Evolutionary conservation across 1,140 invertebrate genomes (phyloP), one percentile per base, ranked within the genome.

Genomic region (Neoseiulus cucumeris): DNA sequence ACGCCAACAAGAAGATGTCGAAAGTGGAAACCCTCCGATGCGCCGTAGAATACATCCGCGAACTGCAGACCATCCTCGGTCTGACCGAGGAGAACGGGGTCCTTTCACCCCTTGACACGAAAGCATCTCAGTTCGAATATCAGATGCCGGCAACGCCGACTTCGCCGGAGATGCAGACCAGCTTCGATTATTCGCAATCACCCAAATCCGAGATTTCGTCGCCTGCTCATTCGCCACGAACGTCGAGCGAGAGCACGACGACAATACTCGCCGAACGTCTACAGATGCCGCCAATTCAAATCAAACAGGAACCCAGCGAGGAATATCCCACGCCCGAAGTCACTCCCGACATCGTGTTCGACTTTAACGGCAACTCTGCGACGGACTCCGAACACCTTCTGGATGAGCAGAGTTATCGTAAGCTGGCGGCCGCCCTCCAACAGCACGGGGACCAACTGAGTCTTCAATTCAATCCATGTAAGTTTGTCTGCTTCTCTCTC

Each of bases 1-100:
- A 84, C 82, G 69, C 86, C 83, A 65, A 79, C 65, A 93, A 92
- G 73, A 89, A 92, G 72, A 76, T 93, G 12, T 91, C 87, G 70
- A 94, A 94, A 79, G 90, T 93, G 17, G 90, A 95, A 74, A 95
- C 90, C 0, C 73, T 95, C 30, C 81, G 87, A 68, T 89, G 90
- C 80, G 91, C 90, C 12, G 89, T 93, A 0, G 89, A 92, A 72
- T 95, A 95, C 73, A 95, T 95, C 69, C 77, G 86, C 69, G 84
- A 86, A 55, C 76, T 95, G 29, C 86, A 91, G 72, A 81, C 82
- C 69, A 73, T 92, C 7, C 75, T 94, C 14, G 51, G 51, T 20
- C 22, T 59, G 22, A 18, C 22, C 22, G 14, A 59, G 22, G 51
- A 59, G 2, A 33, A 59, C 22, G 22, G 22, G 1, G 51, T 25